These are phyloP conservation scores for Phalacrocorax pelagicus DNA, from an alignment of 2,113 vertebrate species.

Conservation along the genomic window DNA sequence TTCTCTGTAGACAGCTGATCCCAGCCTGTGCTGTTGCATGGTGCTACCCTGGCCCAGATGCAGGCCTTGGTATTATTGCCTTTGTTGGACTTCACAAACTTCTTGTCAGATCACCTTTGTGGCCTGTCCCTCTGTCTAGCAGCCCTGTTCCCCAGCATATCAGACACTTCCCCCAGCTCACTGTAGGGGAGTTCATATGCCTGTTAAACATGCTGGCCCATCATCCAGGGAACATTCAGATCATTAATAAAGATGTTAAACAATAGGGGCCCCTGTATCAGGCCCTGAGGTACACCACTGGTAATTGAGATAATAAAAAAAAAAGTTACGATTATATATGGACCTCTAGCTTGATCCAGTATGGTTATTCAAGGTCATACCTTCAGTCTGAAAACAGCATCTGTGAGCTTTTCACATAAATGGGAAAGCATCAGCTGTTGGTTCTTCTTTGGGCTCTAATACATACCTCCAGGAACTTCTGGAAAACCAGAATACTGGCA, in stretches of 20 bases:
- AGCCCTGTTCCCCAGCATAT: accelerated
- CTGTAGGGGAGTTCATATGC: neutral
- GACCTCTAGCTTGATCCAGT: neutral
- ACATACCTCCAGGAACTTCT: neutral
- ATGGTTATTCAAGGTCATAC: neutral
- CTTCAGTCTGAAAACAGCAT: neutral
- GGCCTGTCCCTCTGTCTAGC: neutral
- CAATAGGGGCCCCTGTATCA: neutral
- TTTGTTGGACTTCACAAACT: neutral
- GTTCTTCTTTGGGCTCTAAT: neutral
- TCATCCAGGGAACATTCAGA: neutral
- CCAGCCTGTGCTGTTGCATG: neutral
- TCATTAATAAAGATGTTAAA: neutral
- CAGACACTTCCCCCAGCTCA: neutral
- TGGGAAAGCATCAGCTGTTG: neutral
- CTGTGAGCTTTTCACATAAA: neutral
- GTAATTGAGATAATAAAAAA: neutral
- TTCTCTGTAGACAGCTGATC: neutral
- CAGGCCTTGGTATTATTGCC: neutral
- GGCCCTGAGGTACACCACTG: neutral
- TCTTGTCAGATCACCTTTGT: accelerated
- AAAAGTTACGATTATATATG: neutral
- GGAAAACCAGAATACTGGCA: neutral
- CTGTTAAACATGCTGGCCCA: neutral
- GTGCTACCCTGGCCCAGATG: neutral